These are phyloP conservation scores for Otolemur garnettii DNA, from an alignment of 2,113 vertebrate species.

Conservation along the genomic window DNA sequence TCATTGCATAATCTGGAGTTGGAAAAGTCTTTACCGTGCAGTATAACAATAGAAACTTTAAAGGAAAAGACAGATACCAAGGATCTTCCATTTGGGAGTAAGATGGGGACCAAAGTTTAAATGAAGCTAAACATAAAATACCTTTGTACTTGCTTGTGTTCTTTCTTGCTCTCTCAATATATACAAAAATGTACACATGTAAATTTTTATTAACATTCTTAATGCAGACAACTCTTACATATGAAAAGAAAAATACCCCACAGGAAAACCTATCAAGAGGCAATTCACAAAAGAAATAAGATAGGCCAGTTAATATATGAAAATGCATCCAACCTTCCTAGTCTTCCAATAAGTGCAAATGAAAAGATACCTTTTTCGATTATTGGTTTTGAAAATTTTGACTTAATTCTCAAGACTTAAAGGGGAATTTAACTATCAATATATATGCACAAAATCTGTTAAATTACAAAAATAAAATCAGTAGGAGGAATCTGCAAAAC, in stretches of 20 bases:
- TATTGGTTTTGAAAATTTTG: constrained; percentile 25
- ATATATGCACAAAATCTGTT: neutral
- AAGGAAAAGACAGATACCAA: constrained; percentile 1
- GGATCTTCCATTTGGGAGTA: neutral
- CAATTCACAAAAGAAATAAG: neutral
- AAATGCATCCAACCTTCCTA: neutral
- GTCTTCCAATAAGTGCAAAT: constrained; percentile 28
- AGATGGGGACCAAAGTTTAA: neutral
- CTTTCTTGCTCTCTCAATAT: neutral
- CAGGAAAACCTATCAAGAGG: neutral
- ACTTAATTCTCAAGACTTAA: constrained; percentile 33
- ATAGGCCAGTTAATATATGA: neutral
- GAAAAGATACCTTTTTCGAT: neutral
- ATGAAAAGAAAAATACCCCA: neutral
- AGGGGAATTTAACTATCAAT: constrained; percentile 25
- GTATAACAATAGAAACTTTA: neutral
- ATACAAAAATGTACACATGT: neutral
- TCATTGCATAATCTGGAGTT: neutral
- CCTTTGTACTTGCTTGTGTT: neutral
- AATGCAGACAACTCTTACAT: neutral
- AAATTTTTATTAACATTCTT: constrained; percentile 14
- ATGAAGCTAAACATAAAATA: neutral
- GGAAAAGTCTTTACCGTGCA: constrained; percentile 48
- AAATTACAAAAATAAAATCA: neutral
- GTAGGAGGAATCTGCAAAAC: neutral